A percentile compares a stretch with the other conserved stretches of the same genome.
Evolutionary conservation across 2,113 vertebrate genomes (phyloP).

Genomic region (Megaceryle torquata): DNA sequence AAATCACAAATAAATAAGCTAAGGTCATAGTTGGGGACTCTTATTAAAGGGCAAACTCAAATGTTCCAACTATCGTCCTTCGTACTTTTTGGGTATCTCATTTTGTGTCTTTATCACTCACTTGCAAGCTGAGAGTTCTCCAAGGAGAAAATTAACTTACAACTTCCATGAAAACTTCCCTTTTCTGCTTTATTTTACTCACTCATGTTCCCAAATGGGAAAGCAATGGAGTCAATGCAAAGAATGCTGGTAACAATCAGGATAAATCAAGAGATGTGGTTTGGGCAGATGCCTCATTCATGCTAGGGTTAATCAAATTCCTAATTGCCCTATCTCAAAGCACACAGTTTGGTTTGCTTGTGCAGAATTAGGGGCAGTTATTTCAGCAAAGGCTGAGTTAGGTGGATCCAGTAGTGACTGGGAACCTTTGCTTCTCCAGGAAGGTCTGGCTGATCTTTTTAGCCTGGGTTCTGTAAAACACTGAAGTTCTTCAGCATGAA

Average conservation of each 20-base stretch:
- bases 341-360: background rate
- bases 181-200: background rate
- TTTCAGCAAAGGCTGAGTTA: background rate
- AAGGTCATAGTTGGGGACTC: background rate
- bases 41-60: background rate
- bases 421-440: background rate
- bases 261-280: background rate
- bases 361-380: background rate
- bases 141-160: background rate
- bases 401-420: background rate
- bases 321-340: background rate
- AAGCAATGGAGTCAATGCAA: background rate
- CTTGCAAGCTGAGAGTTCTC: background rate
- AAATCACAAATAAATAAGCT: background rate
- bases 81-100: background rate
- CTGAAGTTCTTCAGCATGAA: background rate
- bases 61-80: background rate
- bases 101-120: background rate
- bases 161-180: background rate
- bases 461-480: background rate
- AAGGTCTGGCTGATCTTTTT: background rate
- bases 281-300: background rate
- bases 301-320: background rate
- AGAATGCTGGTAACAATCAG: background rate
- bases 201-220: background rate